These are phyloP conservation scores for Ictalurus punctatus DNA, from an alignment of 2,113 vertebrate species.

Conservation along the genomic window DNA sequence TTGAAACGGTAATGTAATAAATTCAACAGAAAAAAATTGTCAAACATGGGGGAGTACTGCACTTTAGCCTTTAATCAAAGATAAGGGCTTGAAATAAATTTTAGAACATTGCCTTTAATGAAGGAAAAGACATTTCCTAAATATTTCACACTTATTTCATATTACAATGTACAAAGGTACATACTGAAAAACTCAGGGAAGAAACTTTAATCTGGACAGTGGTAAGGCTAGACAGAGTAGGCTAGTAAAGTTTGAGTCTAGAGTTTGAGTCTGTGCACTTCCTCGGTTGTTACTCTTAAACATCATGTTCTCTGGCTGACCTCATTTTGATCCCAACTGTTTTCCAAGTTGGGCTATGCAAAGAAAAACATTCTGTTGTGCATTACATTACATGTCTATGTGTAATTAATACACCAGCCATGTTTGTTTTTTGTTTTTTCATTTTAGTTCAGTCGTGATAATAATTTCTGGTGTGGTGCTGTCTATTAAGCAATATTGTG, in stretches of 20 bases:
- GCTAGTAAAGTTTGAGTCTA: background rate
- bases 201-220: background rate
- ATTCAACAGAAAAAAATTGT: background rate
- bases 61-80: background rate
- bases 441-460: background rate
- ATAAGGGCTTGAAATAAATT: background rate
- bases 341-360: background rate
- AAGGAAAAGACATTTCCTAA: background rate
- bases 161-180: background rate
- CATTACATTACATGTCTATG: background rate
- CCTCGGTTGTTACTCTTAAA: background rate
- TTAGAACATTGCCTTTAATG: background rate
- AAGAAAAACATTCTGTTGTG: background rate
- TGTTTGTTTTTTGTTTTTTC: background rate
- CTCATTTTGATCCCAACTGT: background rate
- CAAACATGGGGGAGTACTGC: background rate
- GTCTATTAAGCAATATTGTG: background rate
- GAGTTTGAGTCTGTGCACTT: background rate
- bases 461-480: background rate
- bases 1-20: background rate
- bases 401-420: background rate
- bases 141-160: conserved; percentile 27
- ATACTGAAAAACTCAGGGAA: background rate
- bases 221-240: background rate
- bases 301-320: background rate